A percentile compares a stretch with the other conserved stretches of the same genome.
Evolutionary conservation across 2,888 invertebrate species (phyloP).

Genomic region (Lysandra coridon): DNA sequence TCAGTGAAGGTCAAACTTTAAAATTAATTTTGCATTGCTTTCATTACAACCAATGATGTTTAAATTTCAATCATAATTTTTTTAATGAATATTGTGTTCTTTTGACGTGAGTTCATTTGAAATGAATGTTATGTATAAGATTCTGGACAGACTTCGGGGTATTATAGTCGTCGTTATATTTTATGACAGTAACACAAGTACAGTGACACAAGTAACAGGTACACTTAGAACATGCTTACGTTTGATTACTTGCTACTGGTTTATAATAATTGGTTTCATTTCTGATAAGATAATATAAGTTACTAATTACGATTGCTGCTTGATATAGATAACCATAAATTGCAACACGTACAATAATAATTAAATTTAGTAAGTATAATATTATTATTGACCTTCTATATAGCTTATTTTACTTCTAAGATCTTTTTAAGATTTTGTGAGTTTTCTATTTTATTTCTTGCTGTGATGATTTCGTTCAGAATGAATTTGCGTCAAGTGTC

Average conservation of each 20-base stretch:
- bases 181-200: no score
- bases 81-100: no score
- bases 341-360: background rate
- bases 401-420: background rate
- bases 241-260: background rate
- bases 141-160: no score
- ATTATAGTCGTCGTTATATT: no score
- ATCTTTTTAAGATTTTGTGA: background rate
- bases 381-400: background rate
- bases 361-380: background rate
- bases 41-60: no score
- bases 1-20: background rate
- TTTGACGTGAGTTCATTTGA: no score
- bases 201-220: no score
- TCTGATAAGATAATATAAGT: background rate
- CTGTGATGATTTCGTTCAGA: background rate
- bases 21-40: background rate
- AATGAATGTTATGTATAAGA: no score
- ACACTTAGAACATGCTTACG: no score
- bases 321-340: background rate
- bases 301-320: background rate
- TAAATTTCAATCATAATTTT: no score
- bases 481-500: constrained; percentile 1
- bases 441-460: background rate
- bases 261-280: background rate